Base-by-base conservation (phyloP, 2,113 vertebrate genomes). In the Psephotus haematonotus region DNA sequence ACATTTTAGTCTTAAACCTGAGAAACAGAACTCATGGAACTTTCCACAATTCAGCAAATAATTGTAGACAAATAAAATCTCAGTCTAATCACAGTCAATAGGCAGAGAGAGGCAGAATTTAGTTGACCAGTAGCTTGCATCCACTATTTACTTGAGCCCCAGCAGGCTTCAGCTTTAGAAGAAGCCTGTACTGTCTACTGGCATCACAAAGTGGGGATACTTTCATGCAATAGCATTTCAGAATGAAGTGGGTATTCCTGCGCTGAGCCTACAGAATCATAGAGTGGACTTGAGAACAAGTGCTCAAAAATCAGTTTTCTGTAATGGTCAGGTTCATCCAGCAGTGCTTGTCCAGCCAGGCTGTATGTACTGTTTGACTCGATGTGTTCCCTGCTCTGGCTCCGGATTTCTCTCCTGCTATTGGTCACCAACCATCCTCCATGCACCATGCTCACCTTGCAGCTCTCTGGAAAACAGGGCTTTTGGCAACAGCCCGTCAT, bases 361-460 rank as follows among this genome's bases (percentile, higher is more conserved):
- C 28, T 75, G 29, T 44, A 17, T 9, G 3, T 24, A 17, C 35
- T 1, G 0, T 55, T n/a, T 20, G 6, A n/a, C 47, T 44, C 13
- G 0, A 6, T 16, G 28, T 2, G 1, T 29, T 39, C n/a, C 35
- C 14, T 37, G 14, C 13, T 70, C 20, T 6, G 22, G 4, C 9
- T 19, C 18, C 5, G 2, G 13, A 6, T 6, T 47, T 5, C 63
- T 81, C n/a, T 86, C 17, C 44, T 39, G 29, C 43, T 8, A 3
- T 52, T 1, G 1, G 29, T 31, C 49, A 41, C 17, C 16, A 33
- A 17, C n/a, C 2, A 2, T 53, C 37, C 31, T 52, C 46, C 29
- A 13, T 2, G 10, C 13, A 33, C 18, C 13, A 13, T 7, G 9
- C 15, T 33, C 44, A 63, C 22, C 9, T 28, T 7, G 3, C 25